Conservation (phyloP, 2,888 invertebrate species). For the Erannis defoliaria region DNA sequence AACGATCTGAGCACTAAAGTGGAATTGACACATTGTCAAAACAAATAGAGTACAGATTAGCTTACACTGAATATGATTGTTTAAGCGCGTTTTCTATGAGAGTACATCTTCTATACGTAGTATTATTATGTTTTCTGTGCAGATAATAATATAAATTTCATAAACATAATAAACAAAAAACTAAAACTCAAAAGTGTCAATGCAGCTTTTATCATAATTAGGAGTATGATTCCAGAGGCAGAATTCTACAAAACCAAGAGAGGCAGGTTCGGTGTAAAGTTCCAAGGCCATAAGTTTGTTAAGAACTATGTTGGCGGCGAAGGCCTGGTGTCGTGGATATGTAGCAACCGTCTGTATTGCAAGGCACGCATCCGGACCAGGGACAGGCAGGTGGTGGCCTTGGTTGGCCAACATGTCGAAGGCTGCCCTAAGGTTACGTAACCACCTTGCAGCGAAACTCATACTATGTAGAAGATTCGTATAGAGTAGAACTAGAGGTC, state of each 20-base stretch:
- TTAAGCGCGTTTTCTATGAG: too few species aligned
- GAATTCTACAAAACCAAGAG: conserved; percentile 46
- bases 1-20: too few species aligned
- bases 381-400: not conserved
- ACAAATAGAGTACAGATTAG: too few species aligned
- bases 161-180: not conserved
- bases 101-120: too few species aligned
- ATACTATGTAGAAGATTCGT: not conserved
- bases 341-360: conserved; percentile 42
- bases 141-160: too few species aligned
- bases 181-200: not conserved
- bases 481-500: too few species aligned
- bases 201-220: not conserved
- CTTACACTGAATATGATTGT: not conserved
- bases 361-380: conserved; percentile 34
- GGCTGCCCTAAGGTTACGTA: not conserved
- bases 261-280: conserved; percentile 45
- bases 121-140: too few species aligned
- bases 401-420: not conserved
- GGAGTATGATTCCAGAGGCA: conserved; percentile 24
- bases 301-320: conserved; percentile 51
- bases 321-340: conserved; percentile 47
- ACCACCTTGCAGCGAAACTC: not conserved
- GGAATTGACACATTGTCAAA: too few species aligned
- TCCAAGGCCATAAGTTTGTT: conserved; percentile 47